phyloP scores from a whole-genome alignment of 2,888 invertebrate genomes.

The Himalopsyche kuldschensis region DNA sequence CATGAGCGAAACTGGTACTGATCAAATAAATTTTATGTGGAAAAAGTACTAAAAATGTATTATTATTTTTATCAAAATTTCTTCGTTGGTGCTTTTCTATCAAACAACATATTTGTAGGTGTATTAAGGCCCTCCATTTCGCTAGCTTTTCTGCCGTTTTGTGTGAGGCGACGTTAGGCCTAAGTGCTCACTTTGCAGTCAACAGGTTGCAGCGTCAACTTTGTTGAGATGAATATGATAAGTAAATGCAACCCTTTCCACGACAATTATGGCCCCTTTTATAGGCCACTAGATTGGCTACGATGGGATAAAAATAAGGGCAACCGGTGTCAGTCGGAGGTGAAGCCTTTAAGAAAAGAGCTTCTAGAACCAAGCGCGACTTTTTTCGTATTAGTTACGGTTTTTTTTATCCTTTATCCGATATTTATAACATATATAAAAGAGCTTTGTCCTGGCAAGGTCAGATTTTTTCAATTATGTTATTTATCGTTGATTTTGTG shows the following conservation, averaged over 20 bases:
- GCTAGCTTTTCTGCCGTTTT: not conserved
- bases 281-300: slow-evolving; percentile 5
- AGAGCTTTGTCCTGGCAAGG: too few species aligned
- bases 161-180: not conserved
- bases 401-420: not conserved
- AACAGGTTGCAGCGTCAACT: slow-evolving; percentile 14
- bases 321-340: not conserved
- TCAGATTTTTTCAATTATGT: too few species aligned
- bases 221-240: slow-evolving; percentile 3
- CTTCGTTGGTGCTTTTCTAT: too few species aligned
- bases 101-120: not conserved
- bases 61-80: too few species aligned
- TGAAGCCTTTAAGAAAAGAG: not conserved
- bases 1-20: too few species aligned
- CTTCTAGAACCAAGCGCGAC: not conserved
- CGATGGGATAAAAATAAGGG: slow-evolving; percentile 2
- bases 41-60: too few species aligned
- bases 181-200: not conserved
- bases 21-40: too few species aligned
- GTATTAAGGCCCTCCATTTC: not conserved
- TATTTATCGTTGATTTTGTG: too few species aligned
- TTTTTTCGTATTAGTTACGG: not conserved
- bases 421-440: too few species aligned
- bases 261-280: slow-evolving; percentile 14
- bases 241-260: slow-evolving; percentile 10